Conservation (phyloP, 2,797 vertebrate species). For the Enteromius treurensis region DNA sequence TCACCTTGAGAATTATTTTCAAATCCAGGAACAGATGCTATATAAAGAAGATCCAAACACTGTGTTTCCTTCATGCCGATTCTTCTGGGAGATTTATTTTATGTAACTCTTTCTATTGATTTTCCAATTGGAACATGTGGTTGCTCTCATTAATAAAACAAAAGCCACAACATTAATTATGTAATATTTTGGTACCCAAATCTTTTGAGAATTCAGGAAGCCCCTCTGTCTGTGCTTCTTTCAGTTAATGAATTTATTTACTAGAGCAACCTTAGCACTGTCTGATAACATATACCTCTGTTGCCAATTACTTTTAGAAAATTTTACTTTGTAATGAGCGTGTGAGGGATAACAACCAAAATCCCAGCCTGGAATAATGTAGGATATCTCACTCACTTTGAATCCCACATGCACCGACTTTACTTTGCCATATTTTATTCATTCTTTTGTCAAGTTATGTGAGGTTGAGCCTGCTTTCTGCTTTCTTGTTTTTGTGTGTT, state of each 20-base stretch:
- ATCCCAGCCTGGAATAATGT: slow-evolving; percentile 62
- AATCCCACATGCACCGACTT: slow-evolving; percentile 49
- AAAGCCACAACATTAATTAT: slow-evolving; percentile 27
- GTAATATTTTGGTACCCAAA: slow-evolving; percentile 11
- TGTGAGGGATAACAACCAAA: slow-evolving; percentile 65
- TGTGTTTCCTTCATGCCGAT: slow-evolving; percentile 23
- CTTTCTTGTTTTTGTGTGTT: slow-evolving; percentile 16
- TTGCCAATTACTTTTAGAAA: slow-evolving; percentile 63
- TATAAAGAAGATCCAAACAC: slow-evolving; percentile 2
- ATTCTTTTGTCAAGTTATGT: slow-evolving; percentile 42
- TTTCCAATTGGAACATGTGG: slow-evolving; percentile 11
- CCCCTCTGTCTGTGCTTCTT: not conserved
- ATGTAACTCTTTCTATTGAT: not conserved
- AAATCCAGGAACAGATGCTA: slow-evolving; percentile 25
- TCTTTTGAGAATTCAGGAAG: slow-evolving; percentile 17
- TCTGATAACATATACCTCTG: slow-evolving; percentile 9
- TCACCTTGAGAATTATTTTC: not conserved
- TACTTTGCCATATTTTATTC: slow-evolving; percentile 73
- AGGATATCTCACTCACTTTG: slow-evolving; percentile 37
- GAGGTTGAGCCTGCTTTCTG: slow-evolving; percentile 20
- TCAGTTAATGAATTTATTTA: not conserved
- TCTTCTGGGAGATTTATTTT: slow-evolving; percentile 5
- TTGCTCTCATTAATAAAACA: slow-evolving; percentile 27
- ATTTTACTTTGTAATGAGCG: slow-evolving; percentile 77
- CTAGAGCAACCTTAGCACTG: not conserved